Evolutionary conservation across 2,888 invertebrate species (phyloP).

Genomic region (Cataglyphis rosenhaueri): DNA sequence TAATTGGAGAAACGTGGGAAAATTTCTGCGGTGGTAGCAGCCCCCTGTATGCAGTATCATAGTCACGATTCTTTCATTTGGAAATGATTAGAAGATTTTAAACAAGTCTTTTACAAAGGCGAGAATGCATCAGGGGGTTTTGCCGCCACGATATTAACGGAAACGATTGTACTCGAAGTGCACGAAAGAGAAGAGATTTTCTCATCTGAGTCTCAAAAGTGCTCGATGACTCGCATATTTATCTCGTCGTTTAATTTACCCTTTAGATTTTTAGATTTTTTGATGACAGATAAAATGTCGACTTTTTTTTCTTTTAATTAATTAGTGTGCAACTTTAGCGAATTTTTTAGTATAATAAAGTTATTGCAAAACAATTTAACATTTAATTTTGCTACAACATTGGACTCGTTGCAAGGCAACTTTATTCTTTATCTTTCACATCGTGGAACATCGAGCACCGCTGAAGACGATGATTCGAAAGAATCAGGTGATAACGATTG

Average conservation of each 20-base stretch:
- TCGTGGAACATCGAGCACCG: constrained; percentile 52
- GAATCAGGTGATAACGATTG: constrained; percentile 27
- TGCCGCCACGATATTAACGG: constrained; percentile 63
- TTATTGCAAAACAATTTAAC: not conserved
- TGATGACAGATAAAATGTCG: not conserved
- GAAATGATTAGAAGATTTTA: not conserved
- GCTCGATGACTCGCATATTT: constrained; percentile 38
- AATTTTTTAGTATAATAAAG: not conserved
- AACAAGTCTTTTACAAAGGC: not conserved
- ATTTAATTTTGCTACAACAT: not conserved
- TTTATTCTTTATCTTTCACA: not conserved
- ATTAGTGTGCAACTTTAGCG: not conserved
- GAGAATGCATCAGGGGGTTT: constrained; percentile 45
- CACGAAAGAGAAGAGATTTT: constrained; percentile 65
- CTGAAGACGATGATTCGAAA: not conserved
- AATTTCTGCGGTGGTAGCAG: constrained; percentile 15
- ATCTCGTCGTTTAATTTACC: not conserved
- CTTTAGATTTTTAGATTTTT: not conserved
- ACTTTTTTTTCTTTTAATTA: not conserved
- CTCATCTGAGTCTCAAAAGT: constrained; percentile 13
- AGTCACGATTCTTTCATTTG: constrained; percentile 3
- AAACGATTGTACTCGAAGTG: constrained; percentile 58
- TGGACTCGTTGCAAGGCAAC: not conserved
- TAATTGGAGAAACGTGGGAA: constrained; percentile 42
- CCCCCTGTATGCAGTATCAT: constrained; percentile 34